Base-by-base conservation (phyloP, 2,888 invertebrate genomes). In the Trachelus troglodyta region DNA sequence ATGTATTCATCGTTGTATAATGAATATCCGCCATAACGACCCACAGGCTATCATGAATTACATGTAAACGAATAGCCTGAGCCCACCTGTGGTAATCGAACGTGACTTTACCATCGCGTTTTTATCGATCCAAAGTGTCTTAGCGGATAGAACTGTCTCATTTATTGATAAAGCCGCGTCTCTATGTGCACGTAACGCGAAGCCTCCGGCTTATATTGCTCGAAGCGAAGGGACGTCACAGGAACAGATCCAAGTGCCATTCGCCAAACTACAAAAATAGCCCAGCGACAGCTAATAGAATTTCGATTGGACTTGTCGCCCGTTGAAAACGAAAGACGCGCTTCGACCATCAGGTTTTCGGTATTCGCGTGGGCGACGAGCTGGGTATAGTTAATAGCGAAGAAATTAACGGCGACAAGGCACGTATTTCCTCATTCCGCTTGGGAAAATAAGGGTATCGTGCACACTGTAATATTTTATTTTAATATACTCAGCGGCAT, bases 251-350 rank as follows among this genome's bases (percentile, higher is more conserved):
- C 56, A 56, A 0, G 12, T 34, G 69, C 78, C 75, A 79, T 82
- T 79, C 83, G 81, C 82, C 81, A 82, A 84, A 81, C 83, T 81
- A 76, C 79, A 77, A 82, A 81, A 79, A 83, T 80, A 82, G 81
- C 79, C 76, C 74, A 80, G 80, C 78, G 79, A 77, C 80, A 4
- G 75, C 82, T 86, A 85, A 86, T 85, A 84, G 83, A 85, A 80
- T 79, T 82, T 81, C 86, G 79, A 84, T 83, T 74, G 73, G 79
- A 79, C 73, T n/a, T 34, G 34, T 56, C 23, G 56, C 69, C 35
- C 73, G 75, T 76, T 69, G 75, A 76, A 74, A 78, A 82, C 77
- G 75, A 79, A 84, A 83, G 82, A 83, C 79, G 78, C 74, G 73
- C 80, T 81, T 80, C 80, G 76, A 69, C 74, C 71, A 73, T 79